Percentiles rank a stretch among this genome's conserved stretches.
Conservation (phyloP, 2,113 vertebrate genomes). For the Canis aureus region DNA sequence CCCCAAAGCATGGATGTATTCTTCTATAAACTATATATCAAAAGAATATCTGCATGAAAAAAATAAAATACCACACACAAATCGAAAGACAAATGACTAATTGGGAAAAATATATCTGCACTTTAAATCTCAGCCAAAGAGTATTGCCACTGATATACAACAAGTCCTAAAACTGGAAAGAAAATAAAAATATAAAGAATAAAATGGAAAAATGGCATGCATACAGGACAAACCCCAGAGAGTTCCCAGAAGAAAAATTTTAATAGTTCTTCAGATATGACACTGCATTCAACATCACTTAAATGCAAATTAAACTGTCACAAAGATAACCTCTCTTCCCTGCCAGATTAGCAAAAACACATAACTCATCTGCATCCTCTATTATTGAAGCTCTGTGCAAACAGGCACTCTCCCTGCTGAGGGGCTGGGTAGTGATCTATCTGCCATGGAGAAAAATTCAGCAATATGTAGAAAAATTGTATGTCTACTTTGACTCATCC, state of each 20-base stretch:
- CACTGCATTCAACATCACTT: background rate
- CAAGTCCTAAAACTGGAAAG: background rate
- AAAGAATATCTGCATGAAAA: background rate
- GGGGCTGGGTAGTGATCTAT: background rate
- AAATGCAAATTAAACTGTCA: background rate
- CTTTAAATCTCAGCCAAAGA: background rate
- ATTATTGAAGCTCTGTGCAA: background rate
- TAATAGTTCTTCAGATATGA: background rate
- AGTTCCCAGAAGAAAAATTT: conserved; percentile 30
- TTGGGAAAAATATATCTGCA: background rate
- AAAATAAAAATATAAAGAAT: conserved; percentile 11
- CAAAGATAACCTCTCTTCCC: background rate
- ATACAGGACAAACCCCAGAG: background rate
- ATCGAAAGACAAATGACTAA: background rate
- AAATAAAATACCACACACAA: background rate
- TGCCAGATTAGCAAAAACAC: background rate
- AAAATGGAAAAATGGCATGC: background rate
- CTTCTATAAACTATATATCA: background rate
- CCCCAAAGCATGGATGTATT: background rate
- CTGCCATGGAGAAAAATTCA: background rate
- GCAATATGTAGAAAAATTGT: background rate
- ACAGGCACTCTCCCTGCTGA: background rate
- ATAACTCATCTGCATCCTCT: background rate
- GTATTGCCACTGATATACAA: background rate
- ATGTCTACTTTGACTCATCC: background rate